phyloP scores from a whole-genome alignment of 2,113 vertebrate species.

The Silurus meridionalis region DNA sequence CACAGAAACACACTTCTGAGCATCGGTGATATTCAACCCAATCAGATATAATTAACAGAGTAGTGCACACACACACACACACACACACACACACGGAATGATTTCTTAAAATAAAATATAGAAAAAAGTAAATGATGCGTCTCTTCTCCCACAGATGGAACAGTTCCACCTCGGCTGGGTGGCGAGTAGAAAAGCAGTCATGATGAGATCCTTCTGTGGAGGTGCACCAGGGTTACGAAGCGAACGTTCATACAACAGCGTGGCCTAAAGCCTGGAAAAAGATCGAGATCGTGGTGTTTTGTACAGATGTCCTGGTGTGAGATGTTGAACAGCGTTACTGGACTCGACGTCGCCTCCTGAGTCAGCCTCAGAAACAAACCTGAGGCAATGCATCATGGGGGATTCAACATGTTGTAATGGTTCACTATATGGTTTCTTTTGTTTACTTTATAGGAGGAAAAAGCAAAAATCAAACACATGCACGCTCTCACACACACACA shows the following conservation, averaged over 20 bases:
- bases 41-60: background rate
- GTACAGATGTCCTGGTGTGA: no score
- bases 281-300: no score
- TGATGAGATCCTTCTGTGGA: background rate
- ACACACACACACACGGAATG: background rate
- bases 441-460: background rate
- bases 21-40: background rate
- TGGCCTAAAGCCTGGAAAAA: no score
- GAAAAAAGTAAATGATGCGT: background rate
- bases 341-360: no score
- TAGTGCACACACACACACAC: no score
- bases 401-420: background rate
- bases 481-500: slow-evolving; percentile 16
- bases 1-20: background rate
- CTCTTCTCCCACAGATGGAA: background rate
- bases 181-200: background rate
- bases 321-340: no score
- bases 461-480: slow-evolving; percentile 5
- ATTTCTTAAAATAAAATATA: background rate
- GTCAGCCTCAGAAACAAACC: background rate
- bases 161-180: no score
- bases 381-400: background rate
- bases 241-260: background rate
- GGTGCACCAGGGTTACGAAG: background rate
- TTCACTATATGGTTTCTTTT: background rate